Evolutionary conservation across 2,113 vertebrate species (phyloP), one percentile per base, ranked within the genome.

Genomic region (Rhynchomys soricoides): DNA sequence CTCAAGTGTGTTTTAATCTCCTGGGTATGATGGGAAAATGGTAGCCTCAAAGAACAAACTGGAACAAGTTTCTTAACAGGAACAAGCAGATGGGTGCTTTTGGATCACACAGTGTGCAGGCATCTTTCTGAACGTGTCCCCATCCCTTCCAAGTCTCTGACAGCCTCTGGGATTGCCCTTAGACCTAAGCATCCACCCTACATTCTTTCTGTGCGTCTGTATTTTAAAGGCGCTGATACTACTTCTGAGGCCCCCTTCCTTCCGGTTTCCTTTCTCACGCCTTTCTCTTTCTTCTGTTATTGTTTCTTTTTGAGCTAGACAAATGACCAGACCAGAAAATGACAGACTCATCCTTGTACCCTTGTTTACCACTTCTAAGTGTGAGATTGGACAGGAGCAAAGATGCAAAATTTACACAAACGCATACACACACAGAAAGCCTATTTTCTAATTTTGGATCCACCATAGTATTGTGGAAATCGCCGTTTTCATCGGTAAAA

Each of bases 401-500:
- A 0, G 13, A 82, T 59, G 34, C 5, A 48, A 12, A 73, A 34
- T 81, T 86, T 48, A 10, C 34, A 22, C 34, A 40, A 21, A 43
- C 12, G 7, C n/a, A 43, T 40, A 74, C 19, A 40, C 40, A 37
- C 62, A 40, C 19, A 73, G 21, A 73, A 19, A 73, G 40, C 8
- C 68, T 71, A 10, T 57, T 66, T 96, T 88, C 55, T 90, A 85
- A 66, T 90, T n/a, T 85, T 45, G 2, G n/a, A 70, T 64, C 8
- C 59, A 86, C 50, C 43, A 2, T 11, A 64, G 5, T 34, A 34
- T 34, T 91, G 52, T 37, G 68, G 29, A 86, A 89, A 71, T 66
- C 90, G n/a, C n/a, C 40, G 73, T 92, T 94, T 90, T 94, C 45
- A 6, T 73, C 75, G 31, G 59, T 48, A 62, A 91, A 79, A 79